Percentiles rank a stretch among this genome's conserved stretches.
Conservation (phyloP, 2,888 invertebrate genomes). For the Lepidonotus clava region DNA sequence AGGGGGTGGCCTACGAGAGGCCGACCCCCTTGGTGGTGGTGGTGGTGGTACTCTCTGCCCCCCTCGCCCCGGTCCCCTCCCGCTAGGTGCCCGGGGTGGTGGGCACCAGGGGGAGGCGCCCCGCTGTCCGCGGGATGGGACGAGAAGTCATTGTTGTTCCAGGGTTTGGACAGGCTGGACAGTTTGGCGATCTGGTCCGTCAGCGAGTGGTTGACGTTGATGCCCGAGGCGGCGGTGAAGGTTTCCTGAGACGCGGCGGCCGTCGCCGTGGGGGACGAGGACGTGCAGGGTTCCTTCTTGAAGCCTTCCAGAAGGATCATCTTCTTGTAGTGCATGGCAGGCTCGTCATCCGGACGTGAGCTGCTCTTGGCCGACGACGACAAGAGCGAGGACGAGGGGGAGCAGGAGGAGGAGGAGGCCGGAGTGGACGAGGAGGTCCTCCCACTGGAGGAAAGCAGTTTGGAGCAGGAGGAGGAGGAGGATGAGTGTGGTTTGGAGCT, state of each 20-base stretch:
- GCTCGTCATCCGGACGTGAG: conserved; percentile 1
- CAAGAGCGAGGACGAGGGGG: background rate
- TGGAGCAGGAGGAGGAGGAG: background rate
- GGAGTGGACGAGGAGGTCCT: background rate
- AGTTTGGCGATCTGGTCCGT: conserved; percentile 75
- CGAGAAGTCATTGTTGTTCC: conserved; percentile 43
- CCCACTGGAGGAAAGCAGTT: conserved; percentile 14
- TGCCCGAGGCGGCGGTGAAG: conserved; percentile 57
- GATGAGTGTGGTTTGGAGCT: background rate
- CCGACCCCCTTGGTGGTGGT: background rate
- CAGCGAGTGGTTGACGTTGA: conserved; percentile 75
- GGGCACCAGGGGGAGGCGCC: background rate
- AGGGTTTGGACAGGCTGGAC: conserved; percentile 61
- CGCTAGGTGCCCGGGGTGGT: too few species aligned
- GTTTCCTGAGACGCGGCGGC: conserved; percentile 18
- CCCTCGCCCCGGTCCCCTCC: background rate
- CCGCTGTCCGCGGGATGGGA: background rate
- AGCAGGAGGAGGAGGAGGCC: background rate
- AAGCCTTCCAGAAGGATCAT: conserved; percentile 69
- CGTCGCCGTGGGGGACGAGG: background rate
- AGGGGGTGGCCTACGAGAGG: too few species aligned
- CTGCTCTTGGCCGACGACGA: conserved; percentile 7
- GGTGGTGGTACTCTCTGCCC: background rate
- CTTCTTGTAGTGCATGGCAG: conserved; percentile 78
- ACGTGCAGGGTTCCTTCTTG: conserved; percentile 41